Conservation (phyloP, 2,888 invertebrate genomes). For the Pterostichus niger region DNA sequence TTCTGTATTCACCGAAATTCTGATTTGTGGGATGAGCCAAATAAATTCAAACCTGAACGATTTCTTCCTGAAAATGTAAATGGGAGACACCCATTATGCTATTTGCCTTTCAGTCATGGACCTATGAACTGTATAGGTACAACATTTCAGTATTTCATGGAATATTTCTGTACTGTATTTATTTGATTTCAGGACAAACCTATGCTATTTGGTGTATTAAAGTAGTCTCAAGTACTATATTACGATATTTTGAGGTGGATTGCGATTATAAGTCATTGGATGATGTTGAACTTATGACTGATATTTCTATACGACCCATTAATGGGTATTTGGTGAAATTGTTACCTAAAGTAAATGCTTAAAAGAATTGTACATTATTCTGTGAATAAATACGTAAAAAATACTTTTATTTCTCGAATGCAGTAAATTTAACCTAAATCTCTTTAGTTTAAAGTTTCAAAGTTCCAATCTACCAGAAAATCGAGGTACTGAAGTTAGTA, state of each 20-base stretch:
- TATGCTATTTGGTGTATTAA: slow-evolving; percentile 53
- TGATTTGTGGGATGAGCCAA: slow-evolving; percentile 42
- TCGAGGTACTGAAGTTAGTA: too few relatives aligned
- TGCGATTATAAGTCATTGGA: slow-evolving; percentile 15
- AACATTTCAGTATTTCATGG: neutral
- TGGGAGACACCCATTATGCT: slow-evolving; percentile 16
- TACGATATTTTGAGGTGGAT: slow-evolving; percentile 17
- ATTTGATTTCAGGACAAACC: slow-evolving; percentile 40
- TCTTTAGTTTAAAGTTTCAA: too few relatives aligned
- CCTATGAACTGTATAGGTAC: slow-evolving; percentile 54
- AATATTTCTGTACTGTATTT: neutral
- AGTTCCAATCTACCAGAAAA: too few relatives aligned
- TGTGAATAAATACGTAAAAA: neutral
- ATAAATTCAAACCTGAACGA: slow-evolving; percentile 47
- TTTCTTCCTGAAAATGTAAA: slow-evolving; percentile 34
- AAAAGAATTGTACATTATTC: too few relatives aligned
- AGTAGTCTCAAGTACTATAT: slow-evolving; percentile 18
- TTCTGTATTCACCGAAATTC: slow-evolving; percentile 19
- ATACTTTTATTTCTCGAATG: neutral
- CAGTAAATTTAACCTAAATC: too few relatives aligned
- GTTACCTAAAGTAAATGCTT: neutral
- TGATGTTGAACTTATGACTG: slow-evolving; percentile 47
- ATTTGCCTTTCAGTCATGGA: slow-evolving; percentile 43
- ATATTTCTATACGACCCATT: slow-evolving; percentile 49
- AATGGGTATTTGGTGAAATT: slow-evolving; percentile 35